Evolutionary conservation across 2,113 vertebrate species (phyloP).

Genomic region (Myrmophylax atrothorax): DNA sequence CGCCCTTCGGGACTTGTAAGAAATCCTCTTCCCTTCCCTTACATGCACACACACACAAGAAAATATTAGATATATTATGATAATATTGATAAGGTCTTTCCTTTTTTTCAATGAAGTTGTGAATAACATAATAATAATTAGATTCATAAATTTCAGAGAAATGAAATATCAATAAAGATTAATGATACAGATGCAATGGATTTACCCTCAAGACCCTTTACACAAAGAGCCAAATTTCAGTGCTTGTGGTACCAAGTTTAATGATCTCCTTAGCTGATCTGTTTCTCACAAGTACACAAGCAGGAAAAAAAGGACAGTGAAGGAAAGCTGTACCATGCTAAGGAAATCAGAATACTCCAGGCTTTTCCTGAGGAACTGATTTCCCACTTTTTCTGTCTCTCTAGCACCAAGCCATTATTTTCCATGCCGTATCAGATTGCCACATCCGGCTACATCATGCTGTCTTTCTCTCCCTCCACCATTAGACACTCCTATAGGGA

Average conservation of each 20-base stretch:
- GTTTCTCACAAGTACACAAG: not conserved
- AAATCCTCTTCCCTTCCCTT: not conserved
- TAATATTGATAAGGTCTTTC: not conserved
- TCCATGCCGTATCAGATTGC: fast-evolving
- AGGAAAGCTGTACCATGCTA: not conserved
- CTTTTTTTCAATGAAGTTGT: not conserved
- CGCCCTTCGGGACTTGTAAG: not conserved
- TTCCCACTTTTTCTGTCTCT: not conserved
- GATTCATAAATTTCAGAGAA: not conserved
- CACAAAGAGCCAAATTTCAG: not conserved
- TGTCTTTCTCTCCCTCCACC: not conserved
- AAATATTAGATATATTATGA: not conserved
- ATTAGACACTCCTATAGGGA: not conserved
- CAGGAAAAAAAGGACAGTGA: not conserved
- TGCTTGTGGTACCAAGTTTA: not conserved
- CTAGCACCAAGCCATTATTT: not conserved
- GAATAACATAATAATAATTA: not conserved
- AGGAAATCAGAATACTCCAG: not conserved
- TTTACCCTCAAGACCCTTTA: not conserved
- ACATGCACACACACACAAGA: fast-evolving
- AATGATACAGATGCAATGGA: not conserved
- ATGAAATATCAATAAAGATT: not conserved
- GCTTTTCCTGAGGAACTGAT: not conserved
- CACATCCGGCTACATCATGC: not conserved
- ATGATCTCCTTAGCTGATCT: not conserved